Conservation (phyloP, 2,888 invertebrate species). For the Marasmarcha lunaedactyla region DNA sequence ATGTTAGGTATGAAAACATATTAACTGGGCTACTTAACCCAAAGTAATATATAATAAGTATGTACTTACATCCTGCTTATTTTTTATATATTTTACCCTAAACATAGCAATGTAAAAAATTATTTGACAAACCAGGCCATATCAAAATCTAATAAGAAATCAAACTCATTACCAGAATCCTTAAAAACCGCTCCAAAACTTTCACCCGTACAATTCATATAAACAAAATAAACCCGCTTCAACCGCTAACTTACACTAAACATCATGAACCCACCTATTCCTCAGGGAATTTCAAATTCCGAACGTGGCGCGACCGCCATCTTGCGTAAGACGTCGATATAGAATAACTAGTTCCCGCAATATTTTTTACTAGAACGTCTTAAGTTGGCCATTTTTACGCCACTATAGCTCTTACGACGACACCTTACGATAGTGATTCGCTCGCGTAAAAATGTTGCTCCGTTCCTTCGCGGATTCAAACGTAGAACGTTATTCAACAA, state of each 20-base stretch:
- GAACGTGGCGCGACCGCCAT: conserved; percentile 56
- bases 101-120: no score
- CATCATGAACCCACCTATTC: conserved; percentile 42
- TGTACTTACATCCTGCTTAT: no score
- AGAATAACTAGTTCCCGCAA: conserved; percentile 57
- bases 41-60: no score
- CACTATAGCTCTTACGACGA: conserved; percentile 63
- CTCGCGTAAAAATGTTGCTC: conserved; percentile 61
- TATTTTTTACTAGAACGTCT: conserved; percentile 65
- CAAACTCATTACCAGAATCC: no score
- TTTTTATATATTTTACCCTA: no score
- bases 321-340: conserved; percentile 67
- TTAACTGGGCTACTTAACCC: no score
- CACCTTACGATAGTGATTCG: conserved; percentile 61
- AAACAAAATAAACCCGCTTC: conserved; percentile 2
- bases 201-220: background rate
- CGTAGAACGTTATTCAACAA: conserved; percentile 15
- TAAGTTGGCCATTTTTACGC: conserved; percentile 63
- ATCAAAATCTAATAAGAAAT: no score
- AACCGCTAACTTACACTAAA: background rate
- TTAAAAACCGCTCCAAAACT: no score
- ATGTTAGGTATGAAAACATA: no score
- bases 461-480: conserved; percentile 31
- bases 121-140: no score
- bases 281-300: conserved; percentile 65